These are phyloP conservation scores for Trididemnum nubilum DNA, from an alignment of 23 tunicate genomes.

Conservation along the genomic window DNA sequence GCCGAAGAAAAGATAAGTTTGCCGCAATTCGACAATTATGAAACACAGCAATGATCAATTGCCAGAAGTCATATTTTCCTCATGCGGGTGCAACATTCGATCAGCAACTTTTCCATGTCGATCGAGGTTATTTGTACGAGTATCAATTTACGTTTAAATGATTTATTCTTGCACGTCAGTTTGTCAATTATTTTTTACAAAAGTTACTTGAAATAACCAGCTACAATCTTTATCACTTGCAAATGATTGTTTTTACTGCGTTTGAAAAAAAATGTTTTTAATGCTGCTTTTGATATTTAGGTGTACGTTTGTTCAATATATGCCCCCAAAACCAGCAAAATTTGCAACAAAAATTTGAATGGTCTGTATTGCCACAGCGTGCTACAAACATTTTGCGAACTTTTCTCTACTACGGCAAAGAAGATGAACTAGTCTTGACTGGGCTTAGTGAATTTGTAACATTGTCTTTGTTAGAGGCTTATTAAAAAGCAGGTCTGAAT, in stretches of 20 bases:
- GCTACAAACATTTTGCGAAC: too few relatives aligned
- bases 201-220: conserved; percentile 10
- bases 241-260: conserved; percentile 32
- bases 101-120: conserved; percentile 44
- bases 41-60: conserved; percentile 21
- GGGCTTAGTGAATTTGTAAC: conserved; percentile 33
- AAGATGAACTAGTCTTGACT: conserved; percentile 18
- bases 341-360: conserved; percentile 28
- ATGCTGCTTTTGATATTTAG: conserved; percentile 36
- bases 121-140: conserved; percentile 14
- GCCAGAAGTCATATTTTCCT: conserved; percentile 40
- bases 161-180: too few relatives aligned
- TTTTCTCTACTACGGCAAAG: conserved; percentile 17
- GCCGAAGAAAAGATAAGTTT: conserved; percentile 38
- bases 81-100: conserved; percentile 28
- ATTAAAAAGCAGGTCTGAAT: conserved; percentile 23
- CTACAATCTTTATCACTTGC: conserved; percentile 8
- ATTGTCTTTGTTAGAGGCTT: conserved; percentile 27
- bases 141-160: not conserved
- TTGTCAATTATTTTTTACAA: conserved; percentile 12
- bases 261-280: conserved; percentile 14
- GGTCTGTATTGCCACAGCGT: conserved; percentile 14
- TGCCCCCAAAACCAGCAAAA: conserved; percentile 36
- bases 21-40: conserved; percentile 39
- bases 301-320: too few relatives aligned